Base-by-base conservation (phyloP, 1,140 invertebrate species). In the Hypsibius dujardini region DNA sequence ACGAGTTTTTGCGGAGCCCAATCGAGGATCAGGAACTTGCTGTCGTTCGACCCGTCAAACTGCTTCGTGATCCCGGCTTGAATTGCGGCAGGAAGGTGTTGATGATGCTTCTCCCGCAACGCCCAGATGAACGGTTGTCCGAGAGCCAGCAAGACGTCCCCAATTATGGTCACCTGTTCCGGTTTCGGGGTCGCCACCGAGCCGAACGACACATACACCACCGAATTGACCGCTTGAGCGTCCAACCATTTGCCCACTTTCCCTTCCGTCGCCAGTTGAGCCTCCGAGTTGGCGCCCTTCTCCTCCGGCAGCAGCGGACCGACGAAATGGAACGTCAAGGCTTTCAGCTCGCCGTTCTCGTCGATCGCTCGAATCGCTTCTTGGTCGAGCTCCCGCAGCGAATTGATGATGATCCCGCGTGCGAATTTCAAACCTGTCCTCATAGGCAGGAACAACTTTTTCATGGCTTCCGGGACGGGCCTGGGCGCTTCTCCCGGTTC, bases 1-100 rank as follows among this genome's bases (percentile, higher is more conserved):
- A 67, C 45, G 12, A 67, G 42, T 42, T 67, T 67, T 67, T 67
- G 62, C 42, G 62, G 62, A 7, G 62, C 62, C 62, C 62, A 67
- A 42, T 67, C 3, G 12, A 67, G 45, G 45, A 67, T 15, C 45
- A 67, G 42, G 7, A 7, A 12, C 62, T 12, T 12, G 12, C 12
- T 45, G 12, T 67, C 62, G 28, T 28, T 28, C 3, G 62, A 7
- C 3, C 42, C 42, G 42, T 67, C 62, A 42, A 67, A 45, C 7
- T 67, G 62, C 3, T 12, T 67, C 12, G 3, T 3, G 45, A 67
- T 67, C 3, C 62, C 42, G 12, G 42, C 62, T 15, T 45, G 62
- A 12, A 42, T 42, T 15, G 12, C 62, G 3, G 3, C 42, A 7
- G 62, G 62, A 7, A 67, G 42, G 3, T 7, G 7, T 3, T 12